Evolutionary conservation across 1,140 invertebrate genomes (phyloP), one percentile per base, ranked within the genome.

Genomic region (Bradynema listronoti): DNA sequence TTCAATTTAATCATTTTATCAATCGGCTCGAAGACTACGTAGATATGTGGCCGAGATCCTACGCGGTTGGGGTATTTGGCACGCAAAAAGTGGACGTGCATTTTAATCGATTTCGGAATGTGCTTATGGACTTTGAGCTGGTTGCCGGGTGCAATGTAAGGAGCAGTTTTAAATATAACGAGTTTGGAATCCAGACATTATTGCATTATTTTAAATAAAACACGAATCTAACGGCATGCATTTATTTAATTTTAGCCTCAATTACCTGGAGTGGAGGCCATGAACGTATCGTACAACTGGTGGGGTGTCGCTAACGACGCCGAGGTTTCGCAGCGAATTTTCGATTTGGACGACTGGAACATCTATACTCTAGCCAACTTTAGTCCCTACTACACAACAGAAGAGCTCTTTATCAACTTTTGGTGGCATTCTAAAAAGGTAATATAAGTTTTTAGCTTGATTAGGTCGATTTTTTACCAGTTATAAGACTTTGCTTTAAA

Each of bases 301-400:
- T 99, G 94, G 93, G 93, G 92, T 6, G 86, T 85, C 3, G 79
- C 79, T 7, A 78, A 69, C 51, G 73, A 78, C 43, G 77, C 63
- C 25, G 54, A 51, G 22, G 47, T 99, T 29, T 83, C 85, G 62
- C 83, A 85, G 46, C 84, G 86, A 75, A 94, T 99, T 67, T 98
- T 99, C 79, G 95, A 98, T 81, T 96, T 98, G 81, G 91, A 99
- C 79, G 93, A 97, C 76, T 97, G 94, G 94, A 99, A 98, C 77
- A 90, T 91, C 80, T 92, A 50, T 32, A 50, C 47, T 5, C 16
- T 50, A 34, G 91, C 91, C 0, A 83, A 86, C 19, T 98, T 87
- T 79, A 83, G 85, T 57, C 93, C 92, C 0, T 98, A 86, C 79
- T 82, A 95, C n/a, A 66, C 72, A 4, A 60, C 58, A 9, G 62